Percentiles rank a stretch among this genome's conserved stretches.
phyloP scores from a whole-genome alignment of 2,113 vertebrate genomes.

The Fregetta grallaria region DNA sequence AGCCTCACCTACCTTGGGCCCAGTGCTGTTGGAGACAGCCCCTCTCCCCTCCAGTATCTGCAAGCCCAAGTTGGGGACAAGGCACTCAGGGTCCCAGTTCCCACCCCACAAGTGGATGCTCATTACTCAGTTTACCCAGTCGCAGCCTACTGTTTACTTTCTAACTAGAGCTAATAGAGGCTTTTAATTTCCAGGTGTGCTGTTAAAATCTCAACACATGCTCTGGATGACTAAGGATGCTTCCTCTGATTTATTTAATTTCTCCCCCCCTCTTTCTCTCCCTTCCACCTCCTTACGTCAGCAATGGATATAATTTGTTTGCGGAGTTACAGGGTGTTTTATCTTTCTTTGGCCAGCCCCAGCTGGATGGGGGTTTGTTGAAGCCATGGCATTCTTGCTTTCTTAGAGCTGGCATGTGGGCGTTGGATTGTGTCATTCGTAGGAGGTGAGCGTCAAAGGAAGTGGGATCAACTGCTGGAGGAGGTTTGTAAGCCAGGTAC shows the following conservation, averaged over 20 bases:
- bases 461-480: constrained; percentile 32
- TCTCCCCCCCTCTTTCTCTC: neutral
- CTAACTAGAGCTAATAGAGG: neutral
- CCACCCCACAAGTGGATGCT: neutral
- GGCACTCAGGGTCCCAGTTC: fast-evolving
- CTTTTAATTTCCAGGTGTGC: neutral
- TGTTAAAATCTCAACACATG: neutral
- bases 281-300: neutral
- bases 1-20: neutral
- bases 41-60: neutral
- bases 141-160: neutral
- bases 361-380: neutral
- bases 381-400: neutral
- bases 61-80: neutral
- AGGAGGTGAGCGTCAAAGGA: constrained; percentile 56
- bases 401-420: constrained; percentile 12
- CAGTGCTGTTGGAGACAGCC: fast-evolving
- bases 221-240: neutral
- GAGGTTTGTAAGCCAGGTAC: constrained; percentile 35
- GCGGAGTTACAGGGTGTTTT: neutral
- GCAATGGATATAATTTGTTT: neutral
- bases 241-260: neutral
- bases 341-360: constrained; percentile 2
- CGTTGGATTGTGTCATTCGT: constrained; percentile 50
- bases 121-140: neutral